Conservation (phyloP, 2,113 vertebrate genomes). For the Uria lomvia region DNA sequence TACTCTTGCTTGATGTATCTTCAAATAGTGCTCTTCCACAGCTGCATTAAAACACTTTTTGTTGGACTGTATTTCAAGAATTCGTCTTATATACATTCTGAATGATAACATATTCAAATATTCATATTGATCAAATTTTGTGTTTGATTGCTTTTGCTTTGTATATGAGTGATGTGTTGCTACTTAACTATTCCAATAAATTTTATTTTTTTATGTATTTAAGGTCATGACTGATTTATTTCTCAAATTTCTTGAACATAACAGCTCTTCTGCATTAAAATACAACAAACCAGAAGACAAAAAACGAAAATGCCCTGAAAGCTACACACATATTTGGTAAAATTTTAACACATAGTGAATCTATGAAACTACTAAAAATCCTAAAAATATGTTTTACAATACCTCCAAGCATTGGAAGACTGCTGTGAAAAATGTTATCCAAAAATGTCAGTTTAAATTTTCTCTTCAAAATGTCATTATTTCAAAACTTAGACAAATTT, state of each 20-base stretch:
- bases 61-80: background rate
- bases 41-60: background rate
- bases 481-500: background rate
- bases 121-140: background rate
- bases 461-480: background rate
- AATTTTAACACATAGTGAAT: background rate
- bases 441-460: background rate
- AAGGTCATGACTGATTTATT: background rate
- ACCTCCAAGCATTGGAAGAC: background rate
- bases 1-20: background rate
- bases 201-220: rapidly evolving
- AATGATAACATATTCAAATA: background rate
- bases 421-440: background rate
- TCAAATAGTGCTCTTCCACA: background rate
- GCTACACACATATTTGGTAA: rapidly evolving
- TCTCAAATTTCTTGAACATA: background rate
- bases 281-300: background rate
- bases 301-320: background rate
- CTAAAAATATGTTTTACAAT: background rate
- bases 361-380: background rate
- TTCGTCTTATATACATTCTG: background rate
- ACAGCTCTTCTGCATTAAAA: background rate
- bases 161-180: background rate
- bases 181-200: background rate
- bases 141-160: background rate